These are phyloP conservation scores for Araneus ventricosus DNA, from an alignment of 1,140 invertebrate genomes.

Conservation along the genomic window DNA sequence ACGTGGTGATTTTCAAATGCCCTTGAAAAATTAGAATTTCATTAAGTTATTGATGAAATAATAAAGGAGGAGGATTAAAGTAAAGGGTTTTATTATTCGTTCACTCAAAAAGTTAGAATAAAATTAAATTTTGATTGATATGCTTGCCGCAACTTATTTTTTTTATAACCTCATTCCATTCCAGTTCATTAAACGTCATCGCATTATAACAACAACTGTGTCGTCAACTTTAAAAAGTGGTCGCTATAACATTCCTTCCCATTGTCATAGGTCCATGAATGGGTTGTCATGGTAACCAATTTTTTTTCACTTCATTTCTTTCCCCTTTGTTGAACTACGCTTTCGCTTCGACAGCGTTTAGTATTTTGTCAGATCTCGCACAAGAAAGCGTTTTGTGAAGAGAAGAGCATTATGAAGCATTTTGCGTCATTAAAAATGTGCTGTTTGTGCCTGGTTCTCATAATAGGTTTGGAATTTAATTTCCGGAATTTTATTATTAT, in stretches of 20 bases:
- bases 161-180: background rate
- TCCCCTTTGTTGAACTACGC: constrained; percentile 13
- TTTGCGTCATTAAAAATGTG: background rate
- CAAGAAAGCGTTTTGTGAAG: background rate
- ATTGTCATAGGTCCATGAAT: background rate
- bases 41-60: too few relatives aligned
- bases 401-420: background rate
- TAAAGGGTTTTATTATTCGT: too few relatives aligned
- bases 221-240: background rate
- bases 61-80: too few relatives aligned
- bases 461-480: background rate
- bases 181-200: background rate
- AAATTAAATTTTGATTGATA: too few relatives aligned
- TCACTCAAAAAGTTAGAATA: too few relatives aligned
- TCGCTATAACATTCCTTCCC: background rate
- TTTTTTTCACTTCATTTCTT: constrained; percentile 27
- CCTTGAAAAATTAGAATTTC: too few relatives aligned
- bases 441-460: background rate
- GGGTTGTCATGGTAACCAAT: background rate
- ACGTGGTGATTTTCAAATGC: too few relatives aligned
- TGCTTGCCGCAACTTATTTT: too few relatives aligned
- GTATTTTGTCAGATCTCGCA: background rate
- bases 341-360: background rate
- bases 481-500: background rate
- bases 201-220: background rate